Evolutionary conservation across 1,140 invertebrate species (phyloP).

Genomic region (Cataglyphis hispanica): DNA sequence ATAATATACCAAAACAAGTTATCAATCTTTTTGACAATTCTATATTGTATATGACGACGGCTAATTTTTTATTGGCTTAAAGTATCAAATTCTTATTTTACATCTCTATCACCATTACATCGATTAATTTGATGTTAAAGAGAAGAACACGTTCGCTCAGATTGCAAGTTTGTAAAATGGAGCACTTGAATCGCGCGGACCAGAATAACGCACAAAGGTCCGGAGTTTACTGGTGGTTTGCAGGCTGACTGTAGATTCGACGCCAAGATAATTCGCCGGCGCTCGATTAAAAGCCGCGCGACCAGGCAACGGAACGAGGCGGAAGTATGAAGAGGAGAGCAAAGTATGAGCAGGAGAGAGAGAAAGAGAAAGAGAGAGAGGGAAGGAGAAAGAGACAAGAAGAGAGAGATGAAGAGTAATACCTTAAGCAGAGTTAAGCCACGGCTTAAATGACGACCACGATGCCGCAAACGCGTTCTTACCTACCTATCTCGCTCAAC

Average conservation of each 20-base stretch:
- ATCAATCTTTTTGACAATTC: background rate
- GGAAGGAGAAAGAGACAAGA: background rate
- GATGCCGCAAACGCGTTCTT: conserved; percentile 61
- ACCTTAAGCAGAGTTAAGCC: conserved; percentile 70
- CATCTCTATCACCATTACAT: background rate
- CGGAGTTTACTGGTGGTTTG: conserved; percentile 44
- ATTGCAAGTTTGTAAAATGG: conserved; percentile 25
- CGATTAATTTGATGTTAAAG: background rate
- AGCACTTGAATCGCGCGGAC: conserved; percentile 40
- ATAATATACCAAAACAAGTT: background rate
- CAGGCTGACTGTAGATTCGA: conserved; percentile 58
- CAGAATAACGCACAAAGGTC: conserved; percentile 28
- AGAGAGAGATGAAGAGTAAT: conserved; percentile 38
- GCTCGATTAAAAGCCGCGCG: conserved; percentile 73
- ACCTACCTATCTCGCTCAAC: conserved; percentile 6
- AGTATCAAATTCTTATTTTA: background rate
- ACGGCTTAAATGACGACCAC: conserved; percentile 65
- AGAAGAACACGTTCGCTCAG: background rate
- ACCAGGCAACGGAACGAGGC: conserved; percentile 58
- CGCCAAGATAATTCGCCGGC: conserved; percentile 64
- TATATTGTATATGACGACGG: too few relatives aligned
- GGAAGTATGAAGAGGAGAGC: conserved; percentile 56
- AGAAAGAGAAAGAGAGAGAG: background rate
- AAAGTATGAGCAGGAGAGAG: background rate
- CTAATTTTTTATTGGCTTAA: background rate